These are phyloP conservation scores for Cataglyphis hispanica DNA, from an alignment of 1,140 invertebrate species.

Conservation along the genomic window DNA sequence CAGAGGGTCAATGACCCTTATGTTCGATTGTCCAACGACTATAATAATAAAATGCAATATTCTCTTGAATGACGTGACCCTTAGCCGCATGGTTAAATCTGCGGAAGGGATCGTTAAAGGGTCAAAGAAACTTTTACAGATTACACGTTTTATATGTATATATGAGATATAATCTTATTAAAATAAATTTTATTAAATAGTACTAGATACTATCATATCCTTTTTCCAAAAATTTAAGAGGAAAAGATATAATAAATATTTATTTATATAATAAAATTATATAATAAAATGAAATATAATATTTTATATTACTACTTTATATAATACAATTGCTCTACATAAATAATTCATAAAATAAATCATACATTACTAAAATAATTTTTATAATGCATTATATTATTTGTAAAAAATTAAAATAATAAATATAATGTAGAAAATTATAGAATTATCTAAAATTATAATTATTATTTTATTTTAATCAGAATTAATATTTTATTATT, in stretches of 20 bases:
- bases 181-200: neutral
- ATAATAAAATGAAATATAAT: neutral
- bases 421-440: neutral
- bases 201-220: neutral
- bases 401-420: neutral
- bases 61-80: slow-evolving; percentile 12
- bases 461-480: too few species aligned
- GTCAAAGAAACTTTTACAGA: slow-evolving; percentile 1
- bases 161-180: neutral
- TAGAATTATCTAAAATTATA: too few species aligned
- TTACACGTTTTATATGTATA: neutral
- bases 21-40: slow-evolving; percentile 25
- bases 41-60: neutral
- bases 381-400: neutral
- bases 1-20: neutral
- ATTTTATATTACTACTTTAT: too few species aligned
- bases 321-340: neutral
- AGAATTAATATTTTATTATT: too few species aligned
- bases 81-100: slow-evolving; percentile 5
- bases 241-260: neutral
- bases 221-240: neutral
- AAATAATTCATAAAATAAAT: neutral
- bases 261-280: too few species aligned
- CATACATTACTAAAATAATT: neutral
- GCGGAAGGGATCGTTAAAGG: slow-evolving; percentile 15